Percentiles rank a stretch among this genome's conserved stretches.
These are phyloP conservation scores for Dendrocincla fuliginosa DNA, from an alignment of 2,797 vertebrate species.

Conservation along the genomic window DNA sequence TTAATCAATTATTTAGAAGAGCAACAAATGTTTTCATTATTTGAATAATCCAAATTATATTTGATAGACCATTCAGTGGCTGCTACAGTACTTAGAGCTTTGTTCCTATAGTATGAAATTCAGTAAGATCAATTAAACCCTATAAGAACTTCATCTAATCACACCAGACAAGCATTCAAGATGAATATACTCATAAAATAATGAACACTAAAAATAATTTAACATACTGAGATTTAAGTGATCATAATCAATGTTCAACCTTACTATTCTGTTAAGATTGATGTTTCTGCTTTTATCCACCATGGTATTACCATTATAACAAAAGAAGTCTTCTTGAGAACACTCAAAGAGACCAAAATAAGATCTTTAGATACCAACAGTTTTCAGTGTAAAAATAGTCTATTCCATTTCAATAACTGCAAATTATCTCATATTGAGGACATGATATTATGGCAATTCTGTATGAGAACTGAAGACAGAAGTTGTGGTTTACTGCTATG, in stretches of 20 bases:
- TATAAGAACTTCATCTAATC: not conserved
- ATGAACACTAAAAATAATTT: conserved; percentile 21
- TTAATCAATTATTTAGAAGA: not conserved
- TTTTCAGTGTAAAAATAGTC: not conserved
- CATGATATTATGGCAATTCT: not conserved
- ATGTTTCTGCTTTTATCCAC: not conserved
- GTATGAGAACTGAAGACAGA: not conserved
- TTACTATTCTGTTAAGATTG: not conserved
- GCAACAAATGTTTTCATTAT: not conserved
- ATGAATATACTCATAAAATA: not conserved
- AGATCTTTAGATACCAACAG: not conserved
- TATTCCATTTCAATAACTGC: not conserved
- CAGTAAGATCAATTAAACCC: conserved; percentile 2
- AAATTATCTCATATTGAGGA: not conserved
- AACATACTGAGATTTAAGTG: conserved; percentile 1
- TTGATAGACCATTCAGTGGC: not conserved
- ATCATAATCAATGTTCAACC: not conserved
- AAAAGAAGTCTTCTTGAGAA: not conserved
- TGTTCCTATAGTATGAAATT: not conserved
- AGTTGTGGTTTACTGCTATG: not conserved
- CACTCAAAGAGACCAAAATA: not conserved
- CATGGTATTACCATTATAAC: not conserved
- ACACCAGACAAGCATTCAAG: not conserved
- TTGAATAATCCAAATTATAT: not conserved
- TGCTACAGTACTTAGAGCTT: not conserved